Evolutionary conservation across 2,888 invertebrate species (phyloP).

Genomic region (Apeira syringaria): DNA sequence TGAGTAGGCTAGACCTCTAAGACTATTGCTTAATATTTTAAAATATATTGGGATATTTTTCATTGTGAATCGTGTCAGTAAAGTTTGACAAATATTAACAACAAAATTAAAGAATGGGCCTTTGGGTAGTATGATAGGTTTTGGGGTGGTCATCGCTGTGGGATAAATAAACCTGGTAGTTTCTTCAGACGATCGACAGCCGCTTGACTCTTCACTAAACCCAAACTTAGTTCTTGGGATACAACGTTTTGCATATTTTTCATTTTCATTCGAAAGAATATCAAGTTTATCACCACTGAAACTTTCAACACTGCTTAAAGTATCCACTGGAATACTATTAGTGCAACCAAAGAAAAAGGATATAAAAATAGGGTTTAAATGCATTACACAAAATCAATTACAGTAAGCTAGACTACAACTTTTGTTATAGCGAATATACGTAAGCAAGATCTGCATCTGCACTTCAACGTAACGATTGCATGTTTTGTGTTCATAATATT

Average conservation of each 20-base stretch:
- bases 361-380: background rate
- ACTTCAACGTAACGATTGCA: no score
- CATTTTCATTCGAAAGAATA: background rate
- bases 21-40: slow-evolving; percentile 39
- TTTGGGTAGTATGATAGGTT: slow-evolving; percentile 29
- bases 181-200: slow-evolving; percentile 13
- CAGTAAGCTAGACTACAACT: background rate
- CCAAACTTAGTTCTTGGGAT: background rate
- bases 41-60: slow-evolving; percentile 45
- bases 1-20: slow-evolving; percentile 41
- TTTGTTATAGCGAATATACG: no score
- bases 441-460: no score
- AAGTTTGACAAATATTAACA: slow-evolving; percentile 47
- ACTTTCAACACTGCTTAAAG: background rate
- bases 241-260: slow-evolving; percentile 8
- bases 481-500: no score
- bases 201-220: slow-evolving; percentile 5
- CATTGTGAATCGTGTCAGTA: slow-evolving; percentile 41
- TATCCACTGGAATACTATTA: background rate
- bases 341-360: background rate
- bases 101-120: slow-evolving; percentile 59
- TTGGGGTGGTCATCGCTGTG: slow-evolving; percentile 21
- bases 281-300: background rate
- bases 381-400: background rate
- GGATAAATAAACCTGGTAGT: slow-evolving; percentile 1